Percentiles rank a stretch among this genome's conserved stretches.
These are phyloP conservation scores for Zaprionus tsacasi DNA, from an alignment of 1,140 invertebrate species.

Conservation along the genomic window DNA sequence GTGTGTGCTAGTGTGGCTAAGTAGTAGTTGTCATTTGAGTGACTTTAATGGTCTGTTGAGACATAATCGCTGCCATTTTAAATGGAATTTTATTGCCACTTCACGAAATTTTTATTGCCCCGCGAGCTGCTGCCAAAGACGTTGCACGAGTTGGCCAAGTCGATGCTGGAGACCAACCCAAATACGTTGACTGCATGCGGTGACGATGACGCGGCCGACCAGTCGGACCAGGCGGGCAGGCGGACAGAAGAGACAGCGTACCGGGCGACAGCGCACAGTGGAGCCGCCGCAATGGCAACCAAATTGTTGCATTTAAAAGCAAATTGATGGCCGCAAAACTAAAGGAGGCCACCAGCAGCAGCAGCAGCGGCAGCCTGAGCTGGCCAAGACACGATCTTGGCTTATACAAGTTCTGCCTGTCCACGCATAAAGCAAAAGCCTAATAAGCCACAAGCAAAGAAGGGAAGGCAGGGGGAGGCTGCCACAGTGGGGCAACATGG, in stretches of 20 bases:
- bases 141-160: slow-evolving; percentile 10
- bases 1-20: slow-evolving; percentile 64
- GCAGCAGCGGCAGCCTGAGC: slow-evolving; percentile 29
- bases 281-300: slow-evolving; percentile 68
- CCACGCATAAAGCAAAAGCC: slow-evolving; percentile 70
- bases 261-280: slow-evolving; percentile 5
- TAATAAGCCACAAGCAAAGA: slow-evolving; percentile 41
- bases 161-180: slow-evolving; percentile 28
- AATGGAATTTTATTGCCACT: slow-evolving; percentile 84
- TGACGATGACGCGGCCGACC: slow-evolving; percentile 65
- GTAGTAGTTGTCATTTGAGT: slow-evolving; percentile 84
- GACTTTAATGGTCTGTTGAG: slow-evolving; percentile 84
- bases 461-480: background rate
- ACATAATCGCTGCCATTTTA: slow-evolving; percentile 84
- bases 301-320: slow-evolving; percentile 83
- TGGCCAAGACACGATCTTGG: slow-evolving; percentile 32
- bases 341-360: slow-evolving; percentile 74
- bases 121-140: slow-evolving; percentile 34
- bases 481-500: slow-evolving; percentile 28
- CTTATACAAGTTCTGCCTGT: slow-evolving; percentile 71
- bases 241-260: slow-evolving; percentile 23
- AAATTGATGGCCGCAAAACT: slow-evolving; percentile 83
- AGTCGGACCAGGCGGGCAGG: slow-evolving; percentile 11
- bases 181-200: slow-evolving; percentile 64
- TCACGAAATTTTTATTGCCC: slow-evolving; percentile 82